phyloP scores from a whole-genome alignment of 2,797 vertebrate genomes.

The Dipus sagitta region DNA sequence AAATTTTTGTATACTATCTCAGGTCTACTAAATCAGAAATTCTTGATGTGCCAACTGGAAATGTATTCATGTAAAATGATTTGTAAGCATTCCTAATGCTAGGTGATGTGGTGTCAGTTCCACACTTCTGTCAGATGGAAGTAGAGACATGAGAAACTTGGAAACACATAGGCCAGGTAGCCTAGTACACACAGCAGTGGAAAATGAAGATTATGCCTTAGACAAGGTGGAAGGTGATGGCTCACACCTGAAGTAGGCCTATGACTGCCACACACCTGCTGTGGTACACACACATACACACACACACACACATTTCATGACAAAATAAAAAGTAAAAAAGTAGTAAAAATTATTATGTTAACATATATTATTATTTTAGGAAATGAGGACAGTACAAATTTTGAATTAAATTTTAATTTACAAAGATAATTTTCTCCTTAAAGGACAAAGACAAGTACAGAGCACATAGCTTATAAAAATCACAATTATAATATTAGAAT shows the following conservation, averaged over 20 bases:
- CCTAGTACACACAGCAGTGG: no score
- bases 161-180: no score
- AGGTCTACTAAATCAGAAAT: neutral
- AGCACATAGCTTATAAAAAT: neutral
- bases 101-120: no score
- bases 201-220: no score
- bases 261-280: no score
- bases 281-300: no score
- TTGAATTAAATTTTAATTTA: neutral
- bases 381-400: neutral
- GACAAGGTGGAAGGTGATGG: no score
- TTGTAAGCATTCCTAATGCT: neutral
- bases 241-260: no score
- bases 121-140: no score
- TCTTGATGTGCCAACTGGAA: neutral
- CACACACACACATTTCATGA: neutral
- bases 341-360: neutral
- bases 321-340: neutral
- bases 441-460: neutral
- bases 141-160: no score
- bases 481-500: neutral
- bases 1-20: neutral
- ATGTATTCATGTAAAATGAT: neutral
- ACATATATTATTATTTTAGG: neutral
- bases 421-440: neutral